Percentiles rank a stretch among this genome's conserved stretches.
These are phyloP conservation scores for Allobates femoralis DNA, from an alignment of 2,797 vertebrate species.

Conservation along the genomic window DNA sequence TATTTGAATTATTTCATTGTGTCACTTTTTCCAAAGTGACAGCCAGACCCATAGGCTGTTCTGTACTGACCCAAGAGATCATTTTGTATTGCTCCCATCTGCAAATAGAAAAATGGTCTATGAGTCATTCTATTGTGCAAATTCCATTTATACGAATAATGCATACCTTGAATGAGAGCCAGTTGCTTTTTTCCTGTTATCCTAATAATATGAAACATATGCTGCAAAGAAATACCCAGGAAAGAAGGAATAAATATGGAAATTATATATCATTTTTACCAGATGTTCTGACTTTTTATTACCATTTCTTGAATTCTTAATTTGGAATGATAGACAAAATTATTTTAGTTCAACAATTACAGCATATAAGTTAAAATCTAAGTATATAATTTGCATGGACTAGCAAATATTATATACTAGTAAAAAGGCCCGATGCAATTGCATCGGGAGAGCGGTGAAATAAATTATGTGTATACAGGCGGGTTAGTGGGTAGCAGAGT, in stretches of 20 bases:
- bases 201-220: slow-evolving; percentile 62
- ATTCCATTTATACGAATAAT: slow-evolving; percentile 59
- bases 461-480: too few species aligned
- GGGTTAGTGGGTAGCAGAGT: too few species aligned
- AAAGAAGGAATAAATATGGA: slow-evolving; percentile 52
- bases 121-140: slow-evolving; percentile 58
- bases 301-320: slow-evolving; percentile 24
- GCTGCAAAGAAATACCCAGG: slow-evolving; percentile 54
- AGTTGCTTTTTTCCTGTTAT: slow-evolving; percentile 58
- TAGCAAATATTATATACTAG: too few species aligned
- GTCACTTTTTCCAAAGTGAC: slow-evolving; percentile 50
- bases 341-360: neutral
- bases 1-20: slow-evolving; percentile 12
- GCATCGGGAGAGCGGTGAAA: too few species aligned
- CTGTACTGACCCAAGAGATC: slow-evolving; percentile 49
- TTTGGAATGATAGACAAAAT: neutral
- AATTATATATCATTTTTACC: slow-evolving; percentile 49
- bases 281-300: slow-evolving; percentile 55
- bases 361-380: neutral
- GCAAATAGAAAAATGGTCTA: slow-evolving; percentile 35
- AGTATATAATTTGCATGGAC: neutral
- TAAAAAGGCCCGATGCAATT: too few species aligned
- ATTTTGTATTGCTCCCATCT: slow-evolving; percentile 57
- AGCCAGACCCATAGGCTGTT: slow-evolving; percentile 31
- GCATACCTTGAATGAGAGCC: slow-evolving; percentile 58